Percentiles rank a stretch among this genome's conserved stretches.
phyloP scores from a whole-genome alignment of 2,797 vertebrate species.

The Sarcophilus harrisii region DNA sequence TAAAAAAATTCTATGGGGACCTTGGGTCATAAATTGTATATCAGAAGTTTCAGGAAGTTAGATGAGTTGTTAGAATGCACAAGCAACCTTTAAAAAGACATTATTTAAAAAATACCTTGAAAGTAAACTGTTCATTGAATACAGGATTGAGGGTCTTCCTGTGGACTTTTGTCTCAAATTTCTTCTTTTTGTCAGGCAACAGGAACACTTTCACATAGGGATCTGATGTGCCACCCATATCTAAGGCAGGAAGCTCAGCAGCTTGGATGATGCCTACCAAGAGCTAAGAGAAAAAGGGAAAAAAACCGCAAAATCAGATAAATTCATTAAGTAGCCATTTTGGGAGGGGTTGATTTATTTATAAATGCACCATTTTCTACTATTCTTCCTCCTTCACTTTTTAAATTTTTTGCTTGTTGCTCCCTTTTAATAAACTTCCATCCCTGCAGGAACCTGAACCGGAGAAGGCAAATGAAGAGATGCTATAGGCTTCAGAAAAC shows the following conservation, averaged over 20 bases:
- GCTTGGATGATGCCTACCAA: conserved; percentile 99
- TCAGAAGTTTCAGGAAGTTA: background rate
- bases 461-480: conserved; percentile 79
- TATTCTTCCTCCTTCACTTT: conserved; percentile 41
- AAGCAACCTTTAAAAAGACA: conserved; percentile 50
- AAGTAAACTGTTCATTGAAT: conserved; percentile 99
- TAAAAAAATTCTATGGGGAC: conserved; percentile 2
- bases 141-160: conserved; percentile 98
- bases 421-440: conserved; percentile 54
- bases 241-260: conserved; percentile 96
- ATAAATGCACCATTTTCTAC: background rate
- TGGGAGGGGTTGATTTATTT: conserved; percentile 40
- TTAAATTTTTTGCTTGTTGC: background rate
- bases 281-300: conserved; percentile 86
- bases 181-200: conserved; percentile 99
- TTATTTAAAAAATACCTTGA: conserved; percentile 89
- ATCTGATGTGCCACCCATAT: conserved; percentile 99
- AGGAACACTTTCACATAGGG: conserved; percentile 98
- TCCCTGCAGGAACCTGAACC: conserved; percentile 45
- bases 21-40: conserved; percentile 18
- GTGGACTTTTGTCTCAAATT: conserved; percentile 99
- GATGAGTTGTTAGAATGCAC: conserved; percentile 12
- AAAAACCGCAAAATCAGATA: conserved; percentile 53
- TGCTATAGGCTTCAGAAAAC: conserved; percentile 77
- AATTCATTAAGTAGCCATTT: conserved; percentile 65